Base-by-base conservation (phyloP, 2,888 invertebrate genomes). In the Bhutanitis thaidina region DNA sequence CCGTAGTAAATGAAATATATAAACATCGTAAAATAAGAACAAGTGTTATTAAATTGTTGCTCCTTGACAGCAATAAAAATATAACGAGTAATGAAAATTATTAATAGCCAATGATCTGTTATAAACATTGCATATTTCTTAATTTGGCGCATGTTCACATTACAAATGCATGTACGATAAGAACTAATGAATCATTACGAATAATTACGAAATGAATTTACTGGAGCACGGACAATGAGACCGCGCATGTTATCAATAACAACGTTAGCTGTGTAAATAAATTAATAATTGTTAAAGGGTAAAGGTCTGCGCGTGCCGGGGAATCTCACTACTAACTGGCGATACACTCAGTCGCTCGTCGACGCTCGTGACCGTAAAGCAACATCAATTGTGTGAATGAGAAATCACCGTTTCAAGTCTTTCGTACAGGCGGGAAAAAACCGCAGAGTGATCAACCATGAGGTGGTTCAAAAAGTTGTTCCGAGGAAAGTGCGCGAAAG, bases 381-480 rank as follows among this genome's bases (percentile, higher is more conserved):
- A 55, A 12, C 53, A 30, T 46, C 64, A 48, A 36, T 61, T 58
- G 78, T 81, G 77, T 88, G 84, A 87, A 91, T 92, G 92, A 91
- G 91, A 91, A 91, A 91, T 74, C 80, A 87, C 77, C 89, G 90
- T 62, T 91, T 91, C 74, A 91, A 90, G 58, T 90, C 91, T 70
- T 92, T 92, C 74, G 84, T 91, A 63, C 85, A 90, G 78, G 91
- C 92, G 88, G 92, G 92, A 57, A 90, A 83, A 71, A 92, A 92
- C 90, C 92, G 92, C 86, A 84, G 73, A 69, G 84, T 75, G 45
- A 92, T 92, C 61, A 77, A 89, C 64, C 84, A 92, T 91, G 92
- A 91, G 81, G 71, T 92, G 91, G 92, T 92, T 91, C 92, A 92
- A 74, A 92, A 92, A 80, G 86, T 91, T 88, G 90, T 92, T 84